Conservation (phyloP, 2,888 invertebrate genomes). For the Folsomia candida region DNA sequence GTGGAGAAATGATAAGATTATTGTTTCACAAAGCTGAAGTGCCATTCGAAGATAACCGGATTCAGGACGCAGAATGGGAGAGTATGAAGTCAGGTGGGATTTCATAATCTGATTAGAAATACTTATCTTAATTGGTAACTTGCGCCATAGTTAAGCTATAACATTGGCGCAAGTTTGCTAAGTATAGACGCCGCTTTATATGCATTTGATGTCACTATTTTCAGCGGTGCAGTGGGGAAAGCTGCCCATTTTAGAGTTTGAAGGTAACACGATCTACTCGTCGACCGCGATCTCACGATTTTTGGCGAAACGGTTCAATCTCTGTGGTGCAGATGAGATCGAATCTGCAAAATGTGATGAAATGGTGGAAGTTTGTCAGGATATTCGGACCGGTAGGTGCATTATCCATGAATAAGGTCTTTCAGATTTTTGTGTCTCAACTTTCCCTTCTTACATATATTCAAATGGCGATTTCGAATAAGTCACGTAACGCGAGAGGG, state of each 20-base stretch:
- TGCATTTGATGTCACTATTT: too few species aligned
- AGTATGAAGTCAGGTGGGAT: constrained; percentile 17
- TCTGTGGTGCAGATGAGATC: constrained; percentile 37
- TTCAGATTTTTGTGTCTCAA: too few species aligned
- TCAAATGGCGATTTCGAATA: too few species aligned
- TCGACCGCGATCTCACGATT: constrained; percentile 48
- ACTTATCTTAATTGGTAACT: too few species aligned
- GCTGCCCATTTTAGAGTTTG: constrained; percentile 48
- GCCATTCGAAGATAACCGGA: constrained; percentile 21
- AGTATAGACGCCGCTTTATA: too few species aligned
- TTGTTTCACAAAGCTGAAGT: constrained; percentile 25
- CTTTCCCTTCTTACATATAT: too few species aligned
- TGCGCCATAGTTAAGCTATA: too few species aligned
- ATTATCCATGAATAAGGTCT: too few species aligned
- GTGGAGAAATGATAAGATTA: constrained; percentile 23
- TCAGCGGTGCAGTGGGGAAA: constrained; percentile 44
- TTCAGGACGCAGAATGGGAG: constrained; percentile 16
- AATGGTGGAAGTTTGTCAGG: constrained; percentile 26
- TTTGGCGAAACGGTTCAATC: constrained; percentile 44
- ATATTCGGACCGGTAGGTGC: constrained; percentile 35
- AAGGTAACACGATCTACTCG: constrained; percentile 45
- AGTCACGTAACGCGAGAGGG: too few species aligned
- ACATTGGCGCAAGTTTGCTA: too few species aligned
- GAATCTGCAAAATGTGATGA: constrained; percentile 33
- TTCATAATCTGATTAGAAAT: too few species aligned